phyloP scores from a whole-genome alignment of 2,113 vertebrate species.

The Pycnonotus jocosus region DNA sequence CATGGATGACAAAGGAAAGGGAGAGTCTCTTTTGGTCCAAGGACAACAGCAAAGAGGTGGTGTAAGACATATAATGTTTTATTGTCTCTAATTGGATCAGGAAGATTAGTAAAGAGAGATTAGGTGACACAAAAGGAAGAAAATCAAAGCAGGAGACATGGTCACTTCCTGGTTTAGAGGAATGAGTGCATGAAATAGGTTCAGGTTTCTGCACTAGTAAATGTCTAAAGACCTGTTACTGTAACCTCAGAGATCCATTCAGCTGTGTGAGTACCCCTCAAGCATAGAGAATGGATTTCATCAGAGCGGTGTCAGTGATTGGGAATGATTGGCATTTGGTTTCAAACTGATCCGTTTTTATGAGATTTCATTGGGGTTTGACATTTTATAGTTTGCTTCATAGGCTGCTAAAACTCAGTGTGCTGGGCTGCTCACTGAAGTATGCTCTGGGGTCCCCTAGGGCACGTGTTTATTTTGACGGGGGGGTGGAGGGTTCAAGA shows the following conservation, averaged over 20 bases:
- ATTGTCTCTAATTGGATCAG: neutral
- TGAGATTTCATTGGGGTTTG: neutral
- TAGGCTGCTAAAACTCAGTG: neutral
- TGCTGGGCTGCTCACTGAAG: neutral
- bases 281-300: neutral
- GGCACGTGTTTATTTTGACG: fast-evolving
- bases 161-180: slow-evolving; percentile 2
- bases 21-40: neutral
- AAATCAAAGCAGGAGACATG: neutral
- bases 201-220: neutral
- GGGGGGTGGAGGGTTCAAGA: neutral
- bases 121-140: slow-evolving; percentile 5
- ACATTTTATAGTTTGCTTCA: neutral
- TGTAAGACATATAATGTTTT: neutral
- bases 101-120: neutral
- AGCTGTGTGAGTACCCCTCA: neutral
- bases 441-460: neutral
- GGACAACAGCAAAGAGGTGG: neutral
- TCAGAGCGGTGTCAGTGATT: neutral
- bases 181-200: neutral
- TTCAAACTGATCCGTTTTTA: neutral
- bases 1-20: neutral
- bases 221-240: neutral
- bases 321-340: fast-evolving
- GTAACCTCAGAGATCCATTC: neutral